A percentile compares a stretch with the other conserved stretches of the same genome.
Conservation (phyloP, 2,113 vertebrate species). For the Orientallactaga bullata region DNA sequence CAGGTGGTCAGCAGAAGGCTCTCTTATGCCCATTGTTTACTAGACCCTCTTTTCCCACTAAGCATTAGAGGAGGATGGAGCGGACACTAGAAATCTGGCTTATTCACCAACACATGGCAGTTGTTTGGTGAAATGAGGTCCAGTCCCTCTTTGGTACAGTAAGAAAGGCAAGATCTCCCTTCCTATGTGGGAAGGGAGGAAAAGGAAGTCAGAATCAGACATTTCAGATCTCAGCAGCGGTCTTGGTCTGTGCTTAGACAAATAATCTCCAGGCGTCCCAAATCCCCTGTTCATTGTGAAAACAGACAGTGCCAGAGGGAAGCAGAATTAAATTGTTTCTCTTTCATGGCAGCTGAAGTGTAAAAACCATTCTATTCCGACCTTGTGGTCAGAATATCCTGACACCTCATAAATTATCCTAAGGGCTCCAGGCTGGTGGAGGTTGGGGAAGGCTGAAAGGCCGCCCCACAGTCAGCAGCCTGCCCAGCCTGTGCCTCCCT, state of each 20-base stretch:
- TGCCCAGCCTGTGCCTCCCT: slow-evolving; percentile 50
- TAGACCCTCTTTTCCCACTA: slow-evolving; percentile 20
- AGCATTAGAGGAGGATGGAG: slow-evolving; percentile 4
- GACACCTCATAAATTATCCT: slow-evolving; percentile 91
- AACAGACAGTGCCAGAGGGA: slow-evolving; percentile 84
- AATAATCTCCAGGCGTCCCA: slow-evolving; percentile 86
- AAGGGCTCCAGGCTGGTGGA: slow-evolving; percentile 72
- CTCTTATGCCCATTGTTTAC: slow-evolving; percentile 28
- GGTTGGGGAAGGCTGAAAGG: slow-evolving; percentile 76
- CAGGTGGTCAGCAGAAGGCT: slow-evolving; percentile 72
- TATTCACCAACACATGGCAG: not conserved
- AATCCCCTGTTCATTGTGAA: slow-evolving; percentile 81
- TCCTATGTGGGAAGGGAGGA: slow-evolving; percentile 78
- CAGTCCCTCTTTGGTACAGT: slow-evolving; percentile 41
- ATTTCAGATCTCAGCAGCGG: slow-evolving; percentile 80
- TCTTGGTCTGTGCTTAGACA: slow-evolving; percentile 85
- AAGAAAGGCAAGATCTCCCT: slow-evolving; percentile 77
- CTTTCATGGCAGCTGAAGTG: slow-evolving; percentile 88
- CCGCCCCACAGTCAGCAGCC: slow-evolving; percentile 61
- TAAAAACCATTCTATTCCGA: slow-evolving; percentile 85
- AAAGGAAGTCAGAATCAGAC: slow-evolving; percentile 82
- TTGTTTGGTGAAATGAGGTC: slow-evolving; percentile 52
- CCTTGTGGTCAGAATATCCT: slow-evolving; percentile 86
- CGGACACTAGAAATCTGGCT: slow-evolving; percentile 53
- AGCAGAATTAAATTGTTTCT: slow-evolving; percentile 86